These are phyloP conservation scores for Tenrec ecaudatus DNA, from an alignment of 2,113 vertebrate species.

Conservation along the genomic window DNA sequence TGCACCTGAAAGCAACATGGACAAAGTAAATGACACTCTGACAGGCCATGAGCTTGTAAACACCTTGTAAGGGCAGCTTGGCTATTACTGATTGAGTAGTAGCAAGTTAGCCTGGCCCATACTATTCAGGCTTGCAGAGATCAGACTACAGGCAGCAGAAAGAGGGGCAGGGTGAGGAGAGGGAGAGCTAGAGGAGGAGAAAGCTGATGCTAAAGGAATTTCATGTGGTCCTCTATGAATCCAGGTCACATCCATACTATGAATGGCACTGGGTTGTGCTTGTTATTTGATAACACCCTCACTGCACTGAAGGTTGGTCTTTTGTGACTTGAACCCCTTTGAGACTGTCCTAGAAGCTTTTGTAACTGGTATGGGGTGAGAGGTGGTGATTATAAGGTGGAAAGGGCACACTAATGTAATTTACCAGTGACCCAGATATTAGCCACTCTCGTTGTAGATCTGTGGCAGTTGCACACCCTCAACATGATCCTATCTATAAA, in stretches of 20 bases:
- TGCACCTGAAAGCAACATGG: constrained; percentile 16
- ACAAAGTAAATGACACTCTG: constrained; percentile 58
- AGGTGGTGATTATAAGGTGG: neutral
- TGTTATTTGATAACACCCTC: constrained; percentile 64
- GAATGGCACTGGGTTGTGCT: constrained; percentile 22
- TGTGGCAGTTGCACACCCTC: constrained; percentile 2
- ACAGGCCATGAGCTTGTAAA: constrained; percentile 62
- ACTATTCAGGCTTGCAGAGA: constrained; percentile 21
- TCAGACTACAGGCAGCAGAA: neutral
- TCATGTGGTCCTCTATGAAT: constrained; percentile 33
- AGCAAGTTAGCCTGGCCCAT: constrained; percentile 52
- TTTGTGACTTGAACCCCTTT: constrained; percentile 69
- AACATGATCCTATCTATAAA: constrained; percentile 3
- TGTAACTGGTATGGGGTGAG: neutral
- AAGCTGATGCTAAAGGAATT: constrained; percentile 44
- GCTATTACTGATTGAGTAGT: constrained; percentile 40
- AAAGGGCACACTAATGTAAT: neutral
- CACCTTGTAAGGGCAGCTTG: constrained; percentile 66
- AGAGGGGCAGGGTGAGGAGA: neutral
- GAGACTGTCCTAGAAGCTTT: constrained; percentile 58
- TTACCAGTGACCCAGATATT: neutral
- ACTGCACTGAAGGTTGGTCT: constrained; percentile 39
- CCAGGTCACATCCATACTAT: neutral
- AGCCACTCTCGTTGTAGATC: constrained; percentile 31
- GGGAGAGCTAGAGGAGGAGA: constrained; percentile 17